These are phyloP conservation scores for Cirrhinus mrigala DNA, from an alignment of 2,797 vertebrate species.

Conservation along the genomic window DNA sequence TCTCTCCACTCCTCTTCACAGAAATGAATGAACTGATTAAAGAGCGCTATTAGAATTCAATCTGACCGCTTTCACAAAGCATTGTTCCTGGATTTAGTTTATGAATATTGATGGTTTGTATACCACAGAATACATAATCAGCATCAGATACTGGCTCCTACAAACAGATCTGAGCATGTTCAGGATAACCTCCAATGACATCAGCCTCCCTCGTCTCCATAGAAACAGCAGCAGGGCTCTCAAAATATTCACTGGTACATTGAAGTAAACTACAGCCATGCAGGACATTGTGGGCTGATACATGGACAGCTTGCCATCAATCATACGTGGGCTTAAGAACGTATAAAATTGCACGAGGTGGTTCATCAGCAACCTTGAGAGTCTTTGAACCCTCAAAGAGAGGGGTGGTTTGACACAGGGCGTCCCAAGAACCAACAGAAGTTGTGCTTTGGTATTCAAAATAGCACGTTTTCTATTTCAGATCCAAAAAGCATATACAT, in stretches of 20 bases:
- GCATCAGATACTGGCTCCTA: constrained; percentile 27
- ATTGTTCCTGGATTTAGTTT: constrained; percentile 13
- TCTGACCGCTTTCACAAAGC: constrained; percentile 17
- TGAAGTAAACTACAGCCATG: constrained; percentile 27
- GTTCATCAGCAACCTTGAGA: constrained; percentile 8
- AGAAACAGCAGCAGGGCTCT: constrained; percentile 52
- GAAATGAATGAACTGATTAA: neutral
- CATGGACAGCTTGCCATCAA: neutral
- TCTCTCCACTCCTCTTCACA: neutral
- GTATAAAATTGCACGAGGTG: neutral
- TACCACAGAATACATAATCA: constrained; percentile 28
- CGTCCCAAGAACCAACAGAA: neutral
- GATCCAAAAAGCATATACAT: neutral
- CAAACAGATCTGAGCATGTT: constrained; percentile 47
- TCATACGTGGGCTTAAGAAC: neutral
- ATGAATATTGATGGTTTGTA: constrained; percentile 9
- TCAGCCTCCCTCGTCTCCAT: constrained; percentile 51
- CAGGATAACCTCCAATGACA: constrained; percentile 46
- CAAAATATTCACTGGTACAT: constrained; percentile 26
- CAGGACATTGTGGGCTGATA: neutral
- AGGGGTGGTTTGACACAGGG: neutral
- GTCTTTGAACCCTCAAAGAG: neutral
- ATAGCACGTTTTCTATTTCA: neutral
- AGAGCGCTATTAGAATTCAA: neutral
- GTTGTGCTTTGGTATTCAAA: neutral